Base-by-base conservation (phyloP, 1,140 invertebrate genomes). In the Akabosia matsudoensis region DNA sequence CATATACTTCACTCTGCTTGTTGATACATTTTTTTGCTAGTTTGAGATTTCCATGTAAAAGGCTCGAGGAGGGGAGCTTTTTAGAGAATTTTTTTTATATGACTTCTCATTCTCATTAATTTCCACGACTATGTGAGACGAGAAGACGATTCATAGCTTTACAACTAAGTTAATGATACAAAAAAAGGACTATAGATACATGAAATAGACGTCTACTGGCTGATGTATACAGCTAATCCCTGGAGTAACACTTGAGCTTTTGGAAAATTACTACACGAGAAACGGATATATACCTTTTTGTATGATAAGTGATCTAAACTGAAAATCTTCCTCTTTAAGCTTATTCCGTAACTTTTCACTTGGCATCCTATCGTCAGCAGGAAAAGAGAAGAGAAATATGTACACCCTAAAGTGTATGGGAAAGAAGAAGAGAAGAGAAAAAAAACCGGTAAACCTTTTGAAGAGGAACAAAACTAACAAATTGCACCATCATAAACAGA, bases 61-160 rank as follows among this genome's bases (percentile, higher is more conserved):
- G 22, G n/a, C 10, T 7, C 7, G 61, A 67, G 24, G 24, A 67
- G 28, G 61, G 61, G 61, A 67, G 61, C 24, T 56, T 67, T 67
- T 67, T 30, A 30, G 3, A 67, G 31, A 67, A 30, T 67, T 67
- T 61, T 61, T 61, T n/a, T n/a, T n/a, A n/a, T 67, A 67, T 67
- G 61, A 67, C 61, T 67, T 67, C 61, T 67, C 61, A 67, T 67
- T 67, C 61, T 67, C 61, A 67, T 67, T 67, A 67, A 67, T 67
- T 67, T 67, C 61, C 26, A 67, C 28, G 61, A 67, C 61, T 67
- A 24, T 61, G 54, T 61, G 24, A 61, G 54, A 10, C 4, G n/a
- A 7, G 24, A n/a, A 61, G 4, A 61, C 7, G 54, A 45, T 10
- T 24, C 7, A 61, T 61, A 61, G 16, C 54, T 24, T n/a, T 61